Base-by-base conservation (phyloP, 2,797 vertebrate genomes). In the Cuniculus paca region DNA sequence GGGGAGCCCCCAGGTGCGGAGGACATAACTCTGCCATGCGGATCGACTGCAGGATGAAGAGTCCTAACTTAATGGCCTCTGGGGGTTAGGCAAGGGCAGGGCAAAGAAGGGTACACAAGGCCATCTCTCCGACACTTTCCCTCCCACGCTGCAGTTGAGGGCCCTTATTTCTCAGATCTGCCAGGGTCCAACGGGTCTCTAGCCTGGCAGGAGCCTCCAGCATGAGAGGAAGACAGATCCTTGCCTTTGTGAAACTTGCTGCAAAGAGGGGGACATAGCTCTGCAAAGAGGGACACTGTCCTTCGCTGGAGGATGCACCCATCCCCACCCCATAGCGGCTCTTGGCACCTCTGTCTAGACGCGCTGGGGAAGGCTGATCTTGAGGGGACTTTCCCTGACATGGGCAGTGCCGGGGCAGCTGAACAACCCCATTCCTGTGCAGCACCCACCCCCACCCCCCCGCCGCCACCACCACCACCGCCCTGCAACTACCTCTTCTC, bases 351-450 rank as follows among this genome's bases (percentile, higher is more conserved):
- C 75, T 9, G 22, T 28, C 72, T 83, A 75, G 17, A 75, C 54
- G 42, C 20, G 42, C 58, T 56, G 74, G 79, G 78, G 60, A 65
- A 68, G 6, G 61, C 45, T 75, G 31, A 84, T 80, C 61, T 75
- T 63, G 50, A 77, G 36, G 58, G 88, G 75, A 95, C 65, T 65
- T 75, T 36, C 75, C 54, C 77, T 61, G 50, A 82, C 45, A 39
- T 19, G 74, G 58, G 22, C 24, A 52, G 31, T 63, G 39, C 48
- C 50, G 61, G 74, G 88, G 65, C 81, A 94, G 45, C 11, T 7
- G 24, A 87, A 94, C 58, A 81, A 75, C 36, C 74, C 77, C 48
- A n/a, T 90, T 90, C 68, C 81, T 50, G 42, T n/a, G n/a, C n/a
- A n/a, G n/a, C n/a, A n/a, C n/a, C n/a, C n/a, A n/a, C n/a, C n/a